Evolutionary conservation across 1,140 invertebrate genomes (phyloP), one percentile per base, ranked within the genome.

Genomic region (Halictus rubicundus): DNA sequence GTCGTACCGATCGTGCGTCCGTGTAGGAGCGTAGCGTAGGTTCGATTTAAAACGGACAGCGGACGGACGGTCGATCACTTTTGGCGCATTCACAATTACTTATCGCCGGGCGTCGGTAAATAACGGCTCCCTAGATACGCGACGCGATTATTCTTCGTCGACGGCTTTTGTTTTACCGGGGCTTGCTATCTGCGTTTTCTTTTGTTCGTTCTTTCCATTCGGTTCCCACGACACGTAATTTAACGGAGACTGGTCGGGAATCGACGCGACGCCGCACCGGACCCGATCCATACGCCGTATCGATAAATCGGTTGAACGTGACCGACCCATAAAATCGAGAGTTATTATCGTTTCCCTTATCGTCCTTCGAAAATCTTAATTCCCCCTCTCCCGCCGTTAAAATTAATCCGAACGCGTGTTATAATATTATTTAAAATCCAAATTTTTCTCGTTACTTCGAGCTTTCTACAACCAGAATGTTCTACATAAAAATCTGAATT

Each of bases 31-130:
- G 52, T 19, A n/a, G 21, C 52, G 73, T 39, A 23, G 37, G 73
- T 68, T 42, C 73, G 52, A 76, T 76, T 76, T 68, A 76, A 76
- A 76, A 19, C 65, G 66, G 66, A n/a, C 57, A 27, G 0, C 46
- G 27, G 74, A 23, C 25, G 21, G 54, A 68, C 65, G 61, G 21
- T 74, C 71, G 75, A 78, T 78, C 59, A 70, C 75, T 78, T 70
- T 70, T 70, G 57, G 64, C 25, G 73, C 75, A 39, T 70, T 70
- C 42, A 59, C 75, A 78, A 78, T 78, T 78, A 78, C 75, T 78
- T 78, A 78, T 78, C 66, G 64, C 37, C 37, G 1, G 4, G 42
- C 42, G 23, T 25, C 59, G 57, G 66, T 78, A 70, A 78, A 78
- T 78, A 78, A 78, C 68, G 66, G 57, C 66, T 70, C 60, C 59